These are phyloP conservation scores for Gastrophryne carolinensis DNA, from an alignment of 2,797 vertebrate species.

Conservation along the genomic window DNA sequence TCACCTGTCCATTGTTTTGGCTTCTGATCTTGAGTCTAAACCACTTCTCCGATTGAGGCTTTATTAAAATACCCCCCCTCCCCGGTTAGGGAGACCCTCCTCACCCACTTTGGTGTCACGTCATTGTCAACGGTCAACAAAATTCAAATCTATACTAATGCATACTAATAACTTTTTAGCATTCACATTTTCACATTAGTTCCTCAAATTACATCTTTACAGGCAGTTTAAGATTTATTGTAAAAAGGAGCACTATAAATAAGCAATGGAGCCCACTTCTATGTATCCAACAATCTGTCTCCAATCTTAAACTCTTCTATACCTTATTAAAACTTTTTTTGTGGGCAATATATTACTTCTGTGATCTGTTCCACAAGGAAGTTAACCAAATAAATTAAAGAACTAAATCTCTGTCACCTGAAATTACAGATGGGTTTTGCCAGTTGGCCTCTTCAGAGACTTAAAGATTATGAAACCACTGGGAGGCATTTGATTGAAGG, in stretches of 20 bases:
- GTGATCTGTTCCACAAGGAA: constrained; percentile 3
- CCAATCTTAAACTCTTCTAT: background rate
- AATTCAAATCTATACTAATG: constrained; percentile 24
- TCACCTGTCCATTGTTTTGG: constrained; percentile 38
- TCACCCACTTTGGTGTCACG: background rate
- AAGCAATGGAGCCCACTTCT: background rate
- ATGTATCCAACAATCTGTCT: background rate
- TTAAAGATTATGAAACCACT: too few species aligned
- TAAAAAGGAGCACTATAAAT: too few species aligned
- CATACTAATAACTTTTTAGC: background rate
- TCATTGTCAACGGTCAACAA: constrained; percentile 19
- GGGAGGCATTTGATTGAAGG: too few species aligned
- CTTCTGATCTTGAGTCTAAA: background rate
- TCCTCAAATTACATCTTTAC: background rate
- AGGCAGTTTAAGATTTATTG: too few species aligned
- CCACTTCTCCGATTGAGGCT: background rate
- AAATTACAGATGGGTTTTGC: too few species aligned
- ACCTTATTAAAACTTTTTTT: too few species aligned
- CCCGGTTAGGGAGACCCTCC: background rate
- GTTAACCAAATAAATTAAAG: too few species aligned
- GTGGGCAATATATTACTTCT: too few species aligned
- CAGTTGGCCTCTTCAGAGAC: too few species aligned
- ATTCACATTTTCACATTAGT: background rate
- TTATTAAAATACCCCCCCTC: constrained; percentile 41
- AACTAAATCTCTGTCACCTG: too few species aligned